These are phyloP conservation scores for Schlechtendalia chinensis DNA, from an alignment of 1,140 invertebrate species.

Conservation along the genomic window DNA sequence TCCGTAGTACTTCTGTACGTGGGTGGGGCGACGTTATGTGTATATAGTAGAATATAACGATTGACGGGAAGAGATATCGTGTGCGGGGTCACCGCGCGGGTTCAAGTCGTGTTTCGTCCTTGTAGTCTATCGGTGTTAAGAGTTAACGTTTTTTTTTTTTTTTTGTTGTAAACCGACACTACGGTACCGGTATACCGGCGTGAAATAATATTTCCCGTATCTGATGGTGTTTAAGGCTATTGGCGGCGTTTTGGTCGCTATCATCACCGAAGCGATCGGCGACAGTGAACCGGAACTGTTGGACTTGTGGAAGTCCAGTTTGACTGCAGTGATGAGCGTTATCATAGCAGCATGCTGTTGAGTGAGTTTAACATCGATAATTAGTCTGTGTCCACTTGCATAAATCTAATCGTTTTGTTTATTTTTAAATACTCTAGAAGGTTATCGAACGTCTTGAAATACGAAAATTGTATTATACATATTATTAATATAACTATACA, in stretches of 20 bases:
- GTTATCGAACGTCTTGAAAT: not conserved
- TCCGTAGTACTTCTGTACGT: not conserved
- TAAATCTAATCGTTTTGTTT: no score
- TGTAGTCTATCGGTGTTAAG: not conserved
- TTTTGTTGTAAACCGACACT: no score
- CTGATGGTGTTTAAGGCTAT: conserved; percentile 15
- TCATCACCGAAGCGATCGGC: conserved; percentile 8
- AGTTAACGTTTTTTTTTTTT: not conserved
- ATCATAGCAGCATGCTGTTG: not conserved
- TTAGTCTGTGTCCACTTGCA: not conserved
- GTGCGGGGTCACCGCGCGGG: not conserved
- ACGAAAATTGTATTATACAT: no score
- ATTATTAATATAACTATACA: no score
- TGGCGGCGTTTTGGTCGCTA: not conserved
- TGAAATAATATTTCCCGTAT: not conserved
- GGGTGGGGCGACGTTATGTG: no score
- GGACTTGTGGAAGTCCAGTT: conserved; percentile 22
- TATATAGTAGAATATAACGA: no score
- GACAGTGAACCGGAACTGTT: conserved; percentile 1
- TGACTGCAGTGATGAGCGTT: conserved; percentile 2
- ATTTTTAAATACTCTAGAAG: not conserved
- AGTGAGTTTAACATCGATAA: not conserved
- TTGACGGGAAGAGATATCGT: no score
- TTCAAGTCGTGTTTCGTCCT: not conserved
- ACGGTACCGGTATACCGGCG: no score